Evolutionary conservation across 2,888 invertebrate species (phyloP).

Genomic region (Tolmerus cingulatus): DNA sequence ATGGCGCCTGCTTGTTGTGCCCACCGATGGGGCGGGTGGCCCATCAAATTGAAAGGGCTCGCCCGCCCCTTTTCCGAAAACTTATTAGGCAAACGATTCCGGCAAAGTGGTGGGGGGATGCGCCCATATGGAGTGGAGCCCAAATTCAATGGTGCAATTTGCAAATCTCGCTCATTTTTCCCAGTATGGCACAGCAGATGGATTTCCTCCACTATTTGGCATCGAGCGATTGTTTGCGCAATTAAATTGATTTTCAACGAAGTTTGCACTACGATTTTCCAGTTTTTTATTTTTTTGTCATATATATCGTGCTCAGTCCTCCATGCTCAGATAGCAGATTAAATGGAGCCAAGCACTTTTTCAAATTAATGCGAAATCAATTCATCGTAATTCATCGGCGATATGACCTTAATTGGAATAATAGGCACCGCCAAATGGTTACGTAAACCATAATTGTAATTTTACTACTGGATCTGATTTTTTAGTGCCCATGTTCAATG

Average conservation of each 20-base stretch:
- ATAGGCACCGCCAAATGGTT: neutral
- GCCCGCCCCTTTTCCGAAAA: neutral
- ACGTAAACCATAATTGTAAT: neutral
- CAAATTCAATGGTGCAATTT: neutral
- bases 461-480: neutral
- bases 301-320: neutral
- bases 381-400: neutral
- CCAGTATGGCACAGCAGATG: neutral
- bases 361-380: neutral
- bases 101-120: neutral
- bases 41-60: neutral
- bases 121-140: neutral
- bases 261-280: neutral
- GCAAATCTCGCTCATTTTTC: neutral
- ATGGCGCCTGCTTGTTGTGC: neutral
- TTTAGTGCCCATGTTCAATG: neutral
- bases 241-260: slow-evolving; percentile 9
- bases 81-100: slow-evolving; percentile 9
- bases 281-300: neutral
- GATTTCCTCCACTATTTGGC: neutral
- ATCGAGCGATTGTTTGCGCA: slow-evolving; percentile 11
- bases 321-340: neutral
- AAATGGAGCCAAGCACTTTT: neutral
- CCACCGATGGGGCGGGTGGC: neutral
- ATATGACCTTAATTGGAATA: neutral